A percentile compares a stretch with the other conserved stretches of the same genome.
These are phyloP conservation scores for Amphiduros pacificus DNA, from an alignment of 2,888 invertebrate species.

Conservation along the genomic window DNA sequence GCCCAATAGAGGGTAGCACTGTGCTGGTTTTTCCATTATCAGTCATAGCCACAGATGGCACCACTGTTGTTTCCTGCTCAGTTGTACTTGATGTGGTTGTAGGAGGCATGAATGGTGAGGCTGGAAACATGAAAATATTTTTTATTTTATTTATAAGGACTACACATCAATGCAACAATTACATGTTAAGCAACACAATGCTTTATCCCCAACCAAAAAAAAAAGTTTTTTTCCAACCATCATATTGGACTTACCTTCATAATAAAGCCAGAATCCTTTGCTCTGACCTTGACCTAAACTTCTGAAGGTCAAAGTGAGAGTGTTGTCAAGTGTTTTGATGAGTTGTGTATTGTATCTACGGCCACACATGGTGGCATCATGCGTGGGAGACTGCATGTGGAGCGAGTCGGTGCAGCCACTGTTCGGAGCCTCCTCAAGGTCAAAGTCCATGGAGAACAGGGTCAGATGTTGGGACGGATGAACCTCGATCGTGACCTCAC, in stretches of 20 bases:
- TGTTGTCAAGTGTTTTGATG: constrained; percentile 33
- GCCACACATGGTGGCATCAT: constrained; percentile 47
- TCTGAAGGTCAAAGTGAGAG: constrained; percentile 39
- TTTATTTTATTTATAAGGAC: not conserved
- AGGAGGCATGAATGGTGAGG: not conserved
- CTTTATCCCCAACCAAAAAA: too few relatives aligned
- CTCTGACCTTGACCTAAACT: constrained; percentile 31
- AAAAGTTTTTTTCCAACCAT: too few relatives aligned
- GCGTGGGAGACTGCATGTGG: constrained; percentile 39
- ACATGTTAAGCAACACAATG: too few relatives aligned
- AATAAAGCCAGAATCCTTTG: constrained; percentile 55
- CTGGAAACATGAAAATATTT: not conserved
- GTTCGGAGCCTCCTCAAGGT: constrained; percentile 38
- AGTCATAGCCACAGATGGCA: too few relatives aligned
- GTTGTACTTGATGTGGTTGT: too few relatives aligned
- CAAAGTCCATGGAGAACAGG: constrained; percentile 47
- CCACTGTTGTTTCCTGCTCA: too few relatives aligned
- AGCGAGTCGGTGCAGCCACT: constrained; percentile 46
- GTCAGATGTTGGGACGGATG: constrained; percentile 36
- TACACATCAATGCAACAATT: too few relatives aligned
- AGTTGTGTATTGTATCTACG: constrained; percentile 40
- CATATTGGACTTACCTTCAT: constrained; percentile 41
- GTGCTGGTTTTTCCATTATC: too few relatives aligned
- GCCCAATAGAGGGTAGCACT: too few relatives aligned
- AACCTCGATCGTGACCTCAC: constrained; percentile 38